Base-by-base conservation (phyloP, 2,888 invertebrate species). In the Pterostichus madidus region DNA sequence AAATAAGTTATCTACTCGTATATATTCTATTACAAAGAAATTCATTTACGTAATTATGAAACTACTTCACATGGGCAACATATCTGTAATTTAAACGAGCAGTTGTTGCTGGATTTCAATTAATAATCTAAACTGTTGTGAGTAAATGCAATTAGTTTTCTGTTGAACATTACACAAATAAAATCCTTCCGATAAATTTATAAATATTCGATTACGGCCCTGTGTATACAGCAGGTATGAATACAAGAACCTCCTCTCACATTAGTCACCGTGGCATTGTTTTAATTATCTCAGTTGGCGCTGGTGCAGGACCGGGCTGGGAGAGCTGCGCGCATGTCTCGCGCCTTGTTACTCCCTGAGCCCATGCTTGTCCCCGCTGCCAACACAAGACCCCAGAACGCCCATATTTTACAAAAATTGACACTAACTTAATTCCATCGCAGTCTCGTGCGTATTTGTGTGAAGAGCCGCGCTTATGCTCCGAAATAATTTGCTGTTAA, bases 331-430 rank as follows among this genome's bases (percentile, higher is more conserved):
- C n/a, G 52, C n/a, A n/a, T n/a, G 52, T 52, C 39, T 39, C 49
- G 49, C 49, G 49, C 11, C 49, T 49, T 6, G 49, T 71, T 71
- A 64, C 64, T 52, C 61, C 52, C 39, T 39, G 39, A 39, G 11
- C 17, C 49, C 6, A 7, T 2, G 31, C 6, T 31, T 49, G 39
- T 6, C 24, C 5, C 8, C 39, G 5, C 7, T 39, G 39, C 39
- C 35, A 56, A 6, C 31, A 52, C n/a, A 10, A 8, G 15, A n/a
- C 76, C 13, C 49, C 79, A 32, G 35, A 68, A 79, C 46, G 75
- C 61, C 81, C 81, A 75, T 81, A 81, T 81, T 75, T 81, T 73
- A 81, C 81, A 81, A 81, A 81, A 81, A 81, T 81, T 81, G 81
- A 81, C 81, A 81, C 81, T 75, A 75, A 75, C 75, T 81, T 75